phyloP scores from a whole-genome alignment of 2,113 vertebrate species.

The Neofelis nebulosa region DNA sequence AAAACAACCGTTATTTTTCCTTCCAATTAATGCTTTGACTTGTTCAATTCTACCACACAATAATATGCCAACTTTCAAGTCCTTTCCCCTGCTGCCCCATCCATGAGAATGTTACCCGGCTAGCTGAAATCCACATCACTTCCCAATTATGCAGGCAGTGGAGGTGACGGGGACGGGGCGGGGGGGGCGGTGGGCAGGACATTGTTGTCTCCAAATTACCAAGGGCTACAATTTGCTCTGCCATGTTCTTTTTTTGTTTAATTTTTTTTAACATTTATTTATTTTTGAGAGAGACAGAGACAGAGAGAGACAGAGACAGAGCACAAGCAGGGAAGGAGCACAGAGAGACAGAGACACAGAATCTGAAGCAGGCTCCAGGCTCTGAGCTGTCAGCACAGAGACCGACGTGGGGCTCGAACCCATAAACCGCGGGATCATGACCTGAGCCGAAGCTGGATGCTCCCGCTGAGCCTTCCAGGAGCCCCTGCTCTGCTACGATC shows the following conservation, averaged over 20 bases:
- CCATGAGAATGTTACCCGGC: constrained; percentile 21
- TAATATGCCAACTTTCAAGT: constrained; percentile 57
- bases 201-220: neutral
- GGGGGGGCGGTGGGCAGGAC: neutral
- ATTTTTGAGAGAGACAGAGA: too few relatives aligned
- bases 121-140: constrained; percentile 53
- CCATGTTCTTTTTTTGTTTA: neutral
- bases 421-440: too few relatives aligned
- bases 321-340: too few relatives aligned
- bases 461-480: too few relatives aligned
- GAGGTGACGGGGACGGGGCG: neutral
- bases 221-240: neutral
- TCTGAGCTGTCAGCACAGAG: too few relatives aligned
- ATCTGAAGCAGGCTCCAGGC: too few relatives aligned
- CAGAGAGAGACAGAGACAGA: too few relatives aligned
- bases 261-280: too few relatives aligned
- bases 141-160: constrained; percentile 53
- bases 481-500: neutral
- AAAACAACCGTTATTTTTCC: constrained; percentile 38
- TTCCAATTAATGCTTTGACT: constrained; percentile 69
- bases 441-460: too few relatives aligned
- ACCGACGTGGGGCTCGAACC: too few relatives aligned
- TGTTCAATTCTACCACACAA: constrained; percentile 62
- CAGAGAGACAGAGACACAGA: too few relatives aligned
- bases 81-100: constrained; percentile 57